Conservation (phyloP, 2,888 invertebrate genomes). For the Gymnocheta viridis region DNA sequence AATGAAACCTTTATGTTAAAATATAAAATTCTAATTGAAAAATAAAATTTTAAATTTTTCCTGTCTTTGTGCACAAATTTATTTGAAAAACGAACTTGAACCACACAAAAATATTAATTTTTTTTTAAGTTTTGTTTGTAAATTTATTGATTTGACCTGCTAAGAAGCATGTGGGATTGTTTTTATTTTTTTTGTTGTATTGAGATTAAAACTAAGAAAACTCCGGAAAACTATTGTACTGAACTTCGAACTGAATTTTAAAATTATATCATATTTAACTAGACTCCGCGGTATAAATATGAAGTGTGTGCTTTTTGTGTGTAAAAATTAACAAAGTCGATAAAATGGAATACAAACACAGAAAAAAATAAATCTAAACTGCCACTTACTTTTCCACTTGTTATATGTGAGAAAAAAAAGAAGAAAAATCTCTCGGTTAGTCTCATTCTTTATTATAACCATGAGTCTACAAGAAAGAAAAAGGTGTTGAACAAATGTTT, state of each 20-base stretch:
- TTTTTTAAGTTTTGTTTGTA: too few species aligned
- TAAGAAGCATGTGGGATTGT: not conserved
- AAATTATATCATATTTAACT: conserved; percentile 46
- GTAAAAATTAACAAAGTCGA: conserved; percentile 29
- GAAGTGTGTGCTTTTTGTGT: not conserved
- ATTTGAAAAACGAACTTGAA: not conserved
- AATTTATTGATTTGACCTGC: not conserved
- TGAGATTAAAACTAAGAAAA: not conserved
- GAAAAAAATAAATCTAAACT: conserved; percentile 25
- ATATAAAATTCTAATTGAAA: too few species aligned
- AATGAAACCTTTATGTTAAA: too few species aligned
- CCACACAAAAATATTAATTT: too few species aligned
- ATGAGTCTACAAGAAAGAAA: not conserved
- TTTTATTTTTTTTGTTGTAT: not conserved
- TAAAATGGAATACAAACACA: not conserved
- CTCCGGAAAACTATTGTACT: conserved; percentile 7
- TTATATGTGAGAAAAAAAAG: not conserved
- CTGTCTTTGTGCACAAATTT: too few species aligned
- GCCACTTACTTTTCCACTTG: conserved; percentile 17
- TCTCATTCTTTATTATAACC: conserved; percentile 19
- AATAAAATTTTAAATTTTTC: too few species aligned
- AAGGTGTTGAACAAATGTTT: conserved; percentile 33
- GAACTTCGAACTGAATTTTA: conserved; percentile 3
- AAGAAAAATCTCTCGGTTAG: not conserved
- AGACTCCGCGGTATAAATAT: not conserved